phyloP scores from a whole-genome alignment of 2,113 vertebrate genomes.

The Falcunculus frontatus region DNA sequence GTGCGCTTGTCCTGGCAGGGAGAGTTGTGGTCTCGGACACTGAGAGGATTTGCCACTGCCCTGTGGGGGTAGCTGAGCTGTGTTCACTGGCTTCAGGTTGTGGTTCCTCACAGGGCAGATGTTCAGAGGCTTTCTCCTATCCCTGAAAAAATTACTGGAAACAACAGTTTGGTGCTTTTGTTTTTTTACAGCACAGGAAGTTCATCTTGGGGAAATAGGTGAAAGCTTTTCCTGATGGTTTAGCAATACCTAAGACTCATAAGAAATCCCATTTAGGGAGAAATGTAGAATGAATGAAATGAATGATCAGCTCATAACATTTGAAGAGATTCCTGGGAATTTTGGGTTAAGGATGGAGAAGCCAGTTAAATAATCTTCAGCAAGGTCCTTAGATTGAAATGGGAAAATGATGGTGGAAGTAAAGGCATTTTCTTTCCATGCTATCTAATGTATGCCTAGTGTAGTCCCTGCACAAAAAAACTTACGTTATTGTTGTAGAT shows the following conservation, averaged over 20 bases:
- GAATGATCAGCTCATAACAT: not conserved
- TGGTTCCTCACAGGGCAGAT: not conserved
- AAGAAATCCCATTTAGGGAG: not conserved
- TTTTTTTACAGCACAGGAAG: not conserved
- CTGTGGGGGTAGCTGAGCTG: not conserved
- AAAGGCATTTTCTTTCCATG: not conserved
- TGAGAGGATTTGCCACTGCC: not conserved
- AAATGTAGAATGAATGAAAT: not conserved
- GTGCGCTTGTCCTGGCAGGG: fast-evolving
- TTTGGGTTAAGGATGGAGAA: not conserved
- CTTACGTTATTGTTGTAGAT: not conserved
- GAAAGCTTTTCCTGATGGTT: not conserved
- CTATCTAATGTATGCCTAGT: not conserved
- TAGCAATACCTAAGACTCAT: not conserved
- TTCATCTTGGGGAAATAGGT: not conserved
- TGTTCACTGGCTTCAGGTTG: not conserved
- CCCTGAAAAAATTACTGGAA: not conserved
- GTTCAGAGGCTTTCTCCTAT: not conserved
- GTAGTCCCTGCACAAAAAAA: not conserved
- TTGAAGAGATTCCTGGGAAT: not conserved
- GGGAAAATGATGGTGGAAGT: not conserved
- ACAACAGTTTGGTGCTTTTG: not conserved
- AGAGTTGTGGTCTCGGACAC: not conserved
- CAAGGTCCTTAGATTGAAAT: not conserved
- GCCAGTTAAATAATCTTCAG: not conserved